phyloP scores from a whole-genome alignment of 2,888 invertebrate genomes.

The Rhagonycha fulva region DNA sequence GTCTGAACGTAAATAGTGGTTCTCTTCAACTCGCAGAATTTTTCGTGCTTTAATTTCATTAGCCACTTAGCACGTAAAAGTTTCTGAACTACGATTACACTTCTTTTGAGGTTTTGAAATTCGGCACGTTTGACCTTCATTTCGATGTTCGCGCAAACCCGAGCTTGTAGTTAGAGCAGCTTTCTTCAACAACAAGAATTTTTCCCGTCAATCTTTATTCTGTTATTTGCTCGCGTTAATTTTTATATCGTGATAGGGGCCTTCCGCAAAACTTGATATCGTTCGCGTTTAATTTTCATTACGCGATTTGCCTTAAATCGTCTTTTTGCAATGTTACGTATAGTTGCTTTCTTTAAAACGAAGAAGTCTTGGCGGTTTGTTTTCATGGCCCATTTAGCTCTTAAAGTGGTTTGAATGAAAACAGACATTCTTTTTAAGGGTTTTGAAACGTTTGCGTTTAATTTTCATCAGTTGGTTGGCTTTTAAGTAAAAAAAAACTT shows the following conservation, averaged over 20 bases:
- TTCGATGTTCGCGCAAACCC: not conserved
- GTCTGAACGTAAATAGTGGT: constrained; percentile 58
- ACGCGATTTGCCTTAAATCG: constrained; percentile 45
- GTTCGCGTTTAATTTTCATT: not conserved
- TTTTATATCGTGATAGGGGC: not conserved
- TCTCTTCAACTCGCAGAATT: constrained; percentile 35
- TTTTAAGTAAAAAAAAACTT: constrained; percentile 40
- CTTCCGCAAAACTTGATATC: not conserved
- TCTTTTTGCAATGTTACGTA: constrained; percentile 34
- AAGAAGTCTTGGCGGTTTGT: constrained; percentile 46
- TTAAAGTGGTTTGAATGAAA: constrained; percentile 41
- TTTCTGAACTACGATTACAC: constrained; percentile 53
- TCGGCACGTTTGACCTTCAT: not conserved
- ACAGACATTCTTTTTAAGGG: constrained; percentile 40
- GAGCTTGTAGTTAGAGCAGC: constrained; percentile 6
- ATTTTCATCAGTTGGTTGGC: constrained; percentile 26
- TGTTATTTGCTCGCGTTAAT: not conserved
- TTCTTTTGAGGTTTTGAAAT: constrained; percentile 40
- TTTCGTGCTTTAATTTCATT: constrained; percentile 29
- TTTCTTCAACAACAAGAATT: not conserved
- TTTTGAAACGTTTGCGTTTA: constrained; percentile 18
- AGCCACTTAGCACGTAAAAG: constrained; percentile 45
- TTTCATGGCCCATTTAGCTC: constrained; percentile 48
- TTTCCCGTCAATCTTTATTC: not conserved
- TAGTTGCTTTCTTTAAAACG: constrained; percentile 46